Base-by-base conservation (phyloP, 1,140 invertebrate species). In the Gonioctena quinquepunctata region DNA sequence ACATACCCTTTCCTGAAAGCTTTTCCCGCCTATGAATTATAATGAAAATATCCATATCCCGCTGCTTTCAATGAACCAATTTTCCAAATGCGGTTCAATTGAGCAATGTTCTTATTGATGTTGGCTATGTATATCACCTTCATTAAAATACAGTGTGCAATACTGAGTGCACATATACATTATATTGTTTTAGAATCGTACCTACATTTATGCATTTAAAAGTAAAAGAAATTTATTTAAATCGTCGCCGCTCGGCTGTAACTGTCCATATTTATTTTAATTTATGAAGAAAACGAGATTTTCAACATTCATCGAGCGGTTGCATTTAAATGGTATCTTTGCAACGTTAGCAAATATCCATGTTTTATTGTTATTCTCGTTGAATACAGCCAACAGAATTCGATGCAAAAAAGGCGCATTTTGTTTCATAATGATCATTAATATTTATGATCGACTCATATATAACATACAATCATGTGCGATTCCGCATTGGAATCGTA, bases 261-360 rank as follows among this genome's bases (percentile, higher is more conserved):
- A 13, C 19, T 66, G 64, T 33, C 59, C 23, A 52, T 21, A 54
- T 54, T 33, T 25, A 48, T 27, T 68, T 56, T 56, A 68, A 68
- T 68, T 63, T 68, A 68, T 63, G 70, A 56, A 54, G 26, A 67
- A 54, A 67, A 67, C 64, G 13, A 67, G 65, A 67, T 67, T 71
- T 61, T 60, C 42, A 62, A 22, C 69, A 71, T 71, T 71, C 64
- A 61, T 67, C 57, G 27, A 23, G 6, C 68, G 22, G 28, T 23
- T 33, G 33, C 27, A n/a, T 22, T 48, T 21, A 19, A n/a, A 54
- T 19, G 52, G 22, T 23, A 18, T 7, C 22, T 54, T 54, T 23
- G 22, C 52, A 16, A 54, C 52, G 18, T 54, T 54, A 19, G 52
- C 52, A 54, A 54, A 23, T 23, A 18, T 18, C 22, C 13, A 21